Percentiles rank a stretch among this genome's conserved stretches.
Conservation (phyloP, 2,797 vertebrate genomes). For the Microchirus variegatus region DNA sequence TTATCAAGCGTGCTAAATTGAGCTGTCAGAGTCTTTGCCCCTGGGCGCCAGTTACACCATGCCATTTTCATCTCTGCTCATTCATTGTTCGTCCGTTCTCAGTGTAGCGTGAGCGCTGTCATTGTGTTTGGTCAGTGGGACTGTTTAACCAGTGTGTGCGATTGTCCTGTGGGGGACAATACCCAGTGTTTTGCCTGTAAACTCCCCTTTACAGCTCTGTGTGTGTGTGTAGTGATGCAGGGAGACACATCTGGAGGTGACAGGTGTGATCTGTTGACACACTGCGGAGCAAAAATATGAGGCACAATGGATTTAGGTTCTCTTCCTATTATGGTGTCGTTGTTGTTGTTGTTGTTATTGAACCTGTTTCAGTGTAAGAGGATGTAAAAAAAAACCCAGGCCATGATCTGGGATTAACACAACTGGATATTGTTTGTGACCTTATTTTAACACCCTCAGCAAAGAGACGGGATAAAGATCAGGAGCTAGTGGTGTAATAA, state of each 20-base stretch:
- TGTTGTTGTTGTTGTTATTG: conserved; percentile 58
- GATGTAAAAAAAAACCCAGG: conserved; percentile 59
- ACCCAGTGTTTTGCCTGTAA: conserved; percentile 50
- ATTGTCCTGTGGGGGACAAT: conserved; percentile 68
- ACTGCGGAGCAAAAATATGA: conserved; percentile 5
- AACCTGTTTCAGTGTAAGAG: conserved; percentile 53
- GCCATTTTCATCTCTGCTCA: conserved; percentile 42
- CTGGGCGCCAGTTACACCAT: conserved; percentile 9
- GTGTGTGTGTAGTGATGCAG: conserved; percentile 29
- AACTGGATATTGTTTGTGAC: conserved; percentile 66
- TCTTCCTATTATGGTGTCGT: conserved; percentile 16
- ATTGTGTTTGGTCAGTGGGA: conserved; percentile 69
- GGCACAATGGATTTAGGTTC: conserved; percentile 11
- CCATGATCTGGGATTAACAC: conserved; percentile 69
- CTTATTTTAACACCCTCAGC: conserved; percentile 52
- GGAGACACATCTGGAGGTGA: conserved; percentile 72
- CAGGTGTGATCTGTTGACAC: conserved; percentile 56
- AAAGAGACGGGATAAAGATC: conserved; percentile 21
- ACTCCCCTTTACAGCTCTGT: conserved; percentile 26
- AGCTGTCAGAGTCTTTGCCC: conserved; percentile 3
- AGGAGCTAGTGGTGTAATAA: background rate
- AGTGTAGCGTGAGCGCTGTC: conserved; percentile 46
- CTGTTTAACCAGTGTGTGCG: conserved; percentile 61
- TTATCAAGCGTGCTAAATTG: background rate
- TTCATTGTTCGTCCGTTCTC: conserved; percentile 60